Evolutionary conservation across 2,888 invertebrate genomes (phyloP), one percentile per base, ranked within the genome.

Genomic region (Dioctria rufipes): DNA sequence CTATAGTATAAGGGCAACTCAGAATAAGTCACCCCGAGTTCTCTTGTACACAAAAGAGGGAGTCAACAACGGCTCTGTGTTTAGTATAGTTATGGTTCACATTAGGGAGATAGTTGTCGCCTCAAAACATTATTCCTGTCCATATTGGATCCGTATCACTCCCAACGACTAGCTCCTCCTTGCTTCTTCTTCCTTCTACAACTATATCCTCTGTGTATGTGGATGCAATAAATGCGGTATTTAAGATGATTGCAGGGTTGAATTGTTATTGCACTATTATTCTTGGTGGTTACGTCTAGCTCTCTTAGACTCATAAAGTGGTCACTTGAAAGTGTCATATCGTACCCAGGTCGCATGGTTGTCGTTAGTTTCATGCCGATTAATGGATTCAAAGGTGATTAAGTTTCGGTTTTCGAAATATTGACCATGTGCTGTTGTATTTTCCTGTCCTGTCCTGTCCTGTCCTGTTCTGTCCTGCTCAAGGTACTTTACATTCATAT

Each of bases 261-360:
- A 78, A 78, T 78, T 66, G 78, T 78, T 78, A 78, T 78, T 78
- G 78, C 78, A 42, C 75, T 75, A 75, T 75, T 75, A 75, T 75
- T 75, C 75, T 75, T 61, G 75, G 75, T 46, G 40, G 43, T 46
- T 42, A 42, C 46, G 60, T 75, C 75, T 75, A 58, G 42, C 58
- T 58, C 75, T 61, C 43, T n/a, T n/a, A n/a, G 60, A 75, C 61
- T 61, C 75, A 58, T 78, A 78, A 78, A 78, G 65, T 63, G 78
- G 78, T 78, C 78, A 51, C 61, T 78, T 60, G 63, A 78, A 78
- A 78, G 40, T 65, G 61, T 78, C 61, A 78, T 78, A 65, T 78
- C 65, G 75, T 25, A 61, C n/a, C 40, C 25, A 42, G 61, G 46
- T 67, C 43, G 13, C 60, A 75, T 75, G 61, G 25, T 49, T 75